Evolutionary conservation across 2,113 vertebrate genomes (phyloP).

Genomic region (Malurus elegans): DNA sequence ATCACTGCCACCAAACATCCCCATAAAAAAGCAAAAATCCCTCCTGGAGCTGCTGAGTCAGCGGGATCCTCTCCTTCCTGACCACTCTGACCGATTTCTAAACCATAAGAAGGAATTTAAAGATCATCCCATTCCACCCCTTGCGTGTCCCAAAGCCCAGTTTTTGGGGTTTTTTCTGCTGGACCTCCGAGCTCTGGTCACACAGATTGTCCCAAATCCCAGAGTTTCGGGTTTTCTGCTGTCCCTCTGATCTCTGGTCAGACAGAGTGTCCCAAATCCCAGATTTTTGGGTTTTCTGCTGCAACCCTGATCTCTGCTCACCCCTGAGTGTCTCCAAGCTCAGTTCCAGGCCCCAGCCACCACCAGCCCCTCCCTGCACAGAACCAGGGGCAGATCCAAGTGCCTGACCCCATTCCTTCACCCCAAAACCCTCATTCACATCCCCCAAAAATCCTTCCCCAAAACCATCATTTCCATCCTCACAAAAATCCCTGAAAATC

Average conservation of each 20-base stretch:
- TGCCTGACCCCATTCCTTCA: not conserved
- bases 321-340: not conserved
- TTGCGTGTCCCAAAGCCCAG: too few species aligned
- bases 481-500: too few species aligned
- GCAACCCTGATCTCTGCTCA: not conserved
- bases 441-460: not conserved
- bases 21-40: not conserved
- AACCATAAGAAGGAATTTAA: not conserved
- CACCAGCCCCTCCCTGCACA: not conserved
- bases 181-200: too few species aligned
- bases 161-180: too few species aligned
- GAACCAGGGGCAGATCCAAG: not conserved
- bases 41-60: not conserved
- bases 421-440: accelerated
- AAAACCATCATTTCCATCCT: too few species aligned
- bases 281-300: too few species aligned
- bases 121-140: not conserved
- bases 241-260: too few species aligned
- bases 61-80: not conserved
- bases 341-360: not conserved
- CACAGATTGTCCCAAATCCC: too few species aligned
- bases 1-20: accelerated
- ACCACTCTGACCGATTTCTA: not conserved
- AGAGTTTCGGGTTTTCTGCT: too few species aligned
- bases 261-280: too few species aligned